Conservation (phyloP, 2,888 invertebrate species). For the Leptopilina syphax region DNA sequence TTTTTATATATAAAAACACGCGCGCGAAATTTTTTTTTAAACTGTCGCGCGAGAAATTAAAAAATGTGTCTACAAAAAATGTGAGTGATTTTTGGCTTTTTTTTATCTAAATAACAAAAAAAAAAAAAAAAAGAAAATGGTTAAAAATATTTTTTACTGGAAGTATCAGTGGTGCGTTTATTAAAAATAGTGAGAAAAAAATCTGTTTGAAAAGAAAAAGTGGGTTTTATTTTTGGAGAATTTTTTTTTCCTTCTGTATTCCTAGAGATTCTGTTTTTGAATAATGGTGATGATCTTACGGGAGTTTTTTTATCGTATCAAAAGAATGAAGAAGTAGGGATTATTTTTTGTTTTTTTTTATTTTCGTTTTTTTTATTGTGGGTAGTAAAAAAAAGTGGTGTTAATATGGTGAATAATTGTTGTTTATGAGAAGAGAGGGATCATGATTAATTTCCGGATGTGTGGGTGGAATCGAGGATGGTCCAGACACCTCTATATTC, state of each 20-base stretch:
- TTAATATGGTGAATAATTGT: constrained; percentile 26
- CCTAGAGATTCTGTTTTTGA: background rate
- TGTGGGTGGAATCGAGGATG: constrained; percentile 58
- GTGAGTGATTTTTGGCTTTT: background rate
- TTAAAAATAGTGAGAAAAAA: background rate
- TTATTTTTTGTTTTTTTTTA: too few relatives aligned
- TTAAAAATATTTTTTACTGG: background rate
- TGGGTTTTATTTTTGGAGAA: background rate
- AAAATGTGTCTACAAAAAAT: too few relatives aligned
- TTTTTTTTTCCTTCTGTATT: too few relatives aligned
- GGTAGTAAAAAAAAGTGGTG: background rate
- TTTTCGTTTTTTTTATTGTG: background rate
- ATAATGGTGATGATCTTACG: background rate
- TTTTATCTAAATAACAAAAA: background rate
- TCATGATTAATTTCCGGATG: constrained; percentile 71
- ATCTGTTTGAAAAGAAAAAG: background rate
- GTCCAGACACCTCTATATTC: constrained; percentile 60
- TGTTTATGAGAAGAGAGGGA: constrained; percentile 50
- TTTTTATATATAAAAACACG: constrained; percentile 42
- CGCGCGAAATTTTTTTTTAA: constrained; percentile 13
- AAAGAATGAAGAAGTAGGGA: constrained; percentile 4
- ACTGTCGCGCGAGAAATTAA: background rate
- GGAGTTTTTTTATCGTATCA: background rate
- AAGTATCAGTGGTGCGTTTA: background rate
- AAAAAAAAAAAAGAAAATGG: background rate